These are phyloP conservation scores for Doryteuthis pealeii DNA, from an alignment of 1,140 invertebrate genomes.

Conservation along the genomic window DNA sequence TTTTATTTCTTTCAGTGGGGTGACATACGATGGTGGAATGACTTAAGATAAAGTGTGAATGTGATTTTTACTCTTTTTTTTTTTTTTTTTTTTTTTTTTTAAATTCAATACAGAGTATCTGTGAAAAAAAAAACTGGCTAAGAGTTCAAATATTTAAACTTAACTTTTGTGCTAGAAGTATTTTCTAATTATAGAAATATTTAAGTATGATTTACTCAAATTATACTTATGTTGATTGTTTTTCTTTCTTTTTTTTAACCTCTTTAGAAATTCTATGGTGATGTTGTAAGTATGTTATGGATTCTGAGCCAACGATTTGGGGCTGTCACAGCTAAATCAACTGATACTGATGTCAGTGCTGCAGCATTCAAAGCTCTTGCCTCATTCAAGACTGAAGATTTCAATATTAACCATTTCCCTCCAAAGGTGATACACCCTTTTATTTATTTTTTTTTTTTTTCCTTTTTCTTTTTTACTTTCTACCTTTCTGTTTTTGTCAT, in stretches of 20 bases:
- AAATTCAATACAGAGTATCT: too few species aligned
- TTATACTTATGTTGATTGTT: too few species aligned
- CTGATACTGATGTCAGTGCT: slow-evolving; percentile 23
- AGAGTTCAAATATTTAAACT: too few species aligned
- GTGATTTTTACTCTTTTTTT: too few species aligned
- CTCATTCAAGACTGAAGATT: slow-evolving; percentile 29
- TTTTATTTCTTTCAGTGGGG: too few species aligned
- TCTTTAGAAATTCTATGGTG: slow-evolving; percentile 35
- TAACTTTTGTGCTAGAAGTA: too few species aligned
- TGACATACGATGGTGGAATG: too few species aligned
- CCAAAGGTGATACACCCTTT: slow-evolving; percentile 26
- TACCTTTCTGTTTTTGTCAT: background rate
- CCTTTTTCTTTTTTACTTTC: background rate
- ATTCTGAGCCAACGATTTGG: slow-evolving; percentile 24
- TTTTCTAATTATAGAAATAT: too few species aligned
- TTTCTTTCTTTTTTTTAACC: slow-evolving; percentile 8
- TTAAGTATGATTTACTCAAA: too few species aligned
- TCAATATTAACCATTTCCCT: slow-evolving; percentile 43
- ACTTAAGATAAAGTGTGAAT: too few species aligned
- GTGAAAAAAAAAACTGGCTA: too few species aligned
- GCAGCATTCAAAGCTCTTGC: slow-evolving; percentile 43
- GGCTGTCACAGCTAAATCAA: background rate
- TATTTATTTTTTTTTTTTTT: background rate
- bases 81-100: too few species aligned
- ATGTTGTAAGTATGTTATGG: slow-evolving; percentile 40